phyloP scores from a whole-genome alignment of 2,888 invertebrate genomes.

The Mactromeris polynyma region DNA sequence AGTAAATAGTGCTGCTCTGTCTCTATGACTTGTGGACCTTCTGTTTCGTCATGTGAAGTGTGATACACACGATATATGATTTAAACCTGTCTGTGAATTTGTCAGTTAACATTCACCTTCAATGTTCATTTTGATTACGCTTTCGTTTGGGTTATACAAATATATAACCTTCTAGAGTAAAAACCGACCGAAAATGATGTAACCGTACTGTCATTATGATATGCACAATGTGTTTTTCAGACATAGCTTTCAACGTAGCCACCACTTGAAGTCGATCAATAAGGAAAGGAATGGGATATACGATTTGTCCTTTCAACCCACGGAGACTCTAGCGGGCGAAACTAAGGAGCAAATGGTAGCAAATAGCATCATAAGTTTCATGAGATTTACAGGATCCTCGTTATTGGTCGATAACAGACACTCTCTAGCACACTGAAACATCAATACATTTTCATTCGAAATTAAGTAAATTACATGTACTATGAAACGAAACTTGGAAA shows the following conservation, averaged over 20 bases:
- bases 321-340: slow-evolving; percentile 36
- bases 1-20: no score
- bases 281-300: slow-evolving; percentile 24
- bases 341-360: slow-evolving; percentile 38
- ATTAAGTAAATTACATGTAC: not conserved
- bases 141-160: no score
- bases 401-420: not conserved
- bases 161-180: no score
- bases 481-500: not conserved
- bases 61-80: no score
- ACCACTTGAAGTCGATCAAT: slow-evolving; percentile 37
- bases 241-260: slow-evolving; percentile 36
- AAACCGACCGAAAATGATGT: no score
- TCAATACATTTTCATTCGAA: not conserved
- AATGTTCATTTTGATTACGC: no score
- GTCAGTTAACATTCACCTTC: no score
- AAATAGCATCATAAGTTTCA: not conserved
- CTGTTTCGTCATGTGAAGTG: no score
- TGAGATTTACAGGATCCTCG: not conserved
- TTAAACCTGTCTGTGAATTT: no score
- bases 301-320: slow-evolving; percentile 45
- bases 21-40: no score
- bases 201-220: no score
- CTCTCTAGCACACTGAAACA: not conserved
- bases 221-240: slow-evolving; percentile 18